A percentile compares a stretch with the other conserved stretches of the same genome.
These are phyloP conservation scores for Jordanella pulchra DNA, from an alignment of 2,797 vertebrate species.

Conservation along the genomic window DNA sequence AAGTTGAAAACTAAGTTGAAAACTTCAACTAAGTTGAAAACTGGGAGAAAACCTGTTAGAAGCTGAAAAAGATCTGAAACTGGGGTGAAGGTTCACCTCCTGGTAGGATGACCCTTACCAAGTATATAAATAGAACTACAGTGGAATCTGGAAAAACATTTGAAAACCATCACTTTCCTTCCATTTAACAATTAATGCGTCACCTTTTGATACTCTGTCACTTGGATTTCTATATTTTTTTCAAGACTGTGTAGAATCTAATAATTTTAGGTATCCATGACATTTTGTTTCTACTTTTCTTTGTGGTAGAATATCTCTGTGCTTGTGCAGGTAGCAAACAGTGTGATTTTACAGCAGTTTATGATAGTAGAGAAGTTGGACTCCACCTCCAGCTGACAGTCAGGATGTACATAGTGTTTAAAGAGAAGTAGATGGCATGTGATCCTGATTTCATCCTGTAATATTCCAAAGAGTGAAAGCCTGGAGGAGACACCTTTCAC, in stretches of 20 bases:
- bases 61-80: not conserved
- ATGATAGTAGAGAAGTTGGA: constrained; percentile 9
- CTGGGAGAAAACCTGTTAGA: not conserved
- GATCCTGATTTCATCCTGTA: constrained; percentile 25
- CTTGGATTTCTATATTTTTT: not conserved
- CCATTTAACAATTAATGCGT: no score
- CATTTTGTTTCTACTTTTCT: not conserved
- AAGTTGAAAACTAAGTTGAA: no score
- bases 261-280: not conserved
- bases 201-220: no score
- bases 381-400: constrained; percentile 55
- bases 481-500: constrained; percentile 13
- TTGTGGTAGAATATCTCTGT: not conserved
- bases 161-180: no score
- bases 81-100: not conserved
- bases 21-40: no score
- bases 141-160: not conserved
- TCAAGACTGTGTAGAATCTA: not conserved
- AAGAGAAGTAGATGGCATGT: constrained; percentile 34
- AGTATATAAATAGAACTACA: not conserved
- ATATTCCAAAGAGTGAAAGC: constrained; percentile 24
- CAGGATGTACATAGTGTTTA: constrained; percentile 28
- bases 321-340: constrained; percentile 4
- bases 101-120: not conserved
- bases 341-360: constrained; percentile 34